These are phyloP conservation scores for Microcebus lehilahytsara DNA, from an alignment of 2,113 vertebrate species.

Conservation along the genomic window DNA sequence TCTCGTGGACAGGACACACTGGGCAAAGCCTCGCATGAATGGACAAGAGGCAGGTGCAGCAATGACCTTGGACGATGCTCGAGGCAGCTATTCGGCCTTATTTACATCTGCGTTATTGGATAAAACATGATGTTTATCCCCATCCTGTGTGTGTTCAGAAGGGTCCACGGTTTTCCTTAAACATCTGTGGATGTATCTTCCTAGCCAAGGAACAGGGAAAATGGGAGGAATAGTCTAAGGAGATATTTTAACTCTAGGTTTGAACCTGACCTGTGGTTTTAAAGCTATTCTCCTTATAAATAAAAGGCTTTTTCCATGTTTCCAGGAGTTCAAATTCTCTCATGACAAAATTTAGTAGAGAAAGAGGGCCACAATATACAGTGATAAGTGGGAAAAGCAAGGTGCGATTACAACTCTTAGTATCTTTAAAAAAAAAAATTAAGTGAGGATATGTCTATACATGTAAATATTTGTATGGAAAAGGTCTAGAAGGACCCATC, in stretches of 20 bases:
- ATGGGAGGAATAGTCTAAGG: not conserved
- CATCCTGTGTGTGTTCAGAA: not conserved
- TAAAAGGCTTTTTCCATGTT: constrained; percentile 15
- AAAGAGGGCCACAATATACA: not conserved
- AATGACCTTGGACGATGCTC: constrained; percentile 43
- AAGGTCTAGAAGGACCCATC: not conserved
- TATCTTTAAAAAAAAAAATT: not conserved
- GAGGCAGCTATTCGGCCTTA: not conserved
- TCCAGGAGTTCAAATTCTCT: not conserved
- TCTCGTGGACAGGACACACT: not conserved
- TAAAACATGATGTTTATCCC: not conserved
- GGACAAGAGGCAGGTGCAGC: constrained; percentile 31
- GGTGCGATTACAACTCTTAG: not conserved
- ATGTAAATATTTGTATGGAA: not conserved
- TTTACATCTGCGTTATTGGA: constrained; percentile 16
- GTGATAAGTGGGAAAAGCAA: not conserved
- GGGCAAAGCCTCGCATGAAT: not conserved
- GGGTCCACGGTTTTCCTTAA: not conserved
- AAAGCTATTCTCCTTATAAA: not conserved
- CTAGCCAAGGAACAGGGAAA: not conserved
- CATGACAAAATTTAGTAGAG: not conserved
- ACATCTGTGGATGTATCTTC: not conserved
- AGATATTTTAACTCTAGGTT: constrained; percentile 14
- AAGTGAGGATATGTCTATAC: not conserved
- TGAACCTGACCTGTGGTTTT: not conserved